Base-by-base conservation (phyloP, 2,113 vertebrate species). In the Potamarius usumacintae region DNA sequence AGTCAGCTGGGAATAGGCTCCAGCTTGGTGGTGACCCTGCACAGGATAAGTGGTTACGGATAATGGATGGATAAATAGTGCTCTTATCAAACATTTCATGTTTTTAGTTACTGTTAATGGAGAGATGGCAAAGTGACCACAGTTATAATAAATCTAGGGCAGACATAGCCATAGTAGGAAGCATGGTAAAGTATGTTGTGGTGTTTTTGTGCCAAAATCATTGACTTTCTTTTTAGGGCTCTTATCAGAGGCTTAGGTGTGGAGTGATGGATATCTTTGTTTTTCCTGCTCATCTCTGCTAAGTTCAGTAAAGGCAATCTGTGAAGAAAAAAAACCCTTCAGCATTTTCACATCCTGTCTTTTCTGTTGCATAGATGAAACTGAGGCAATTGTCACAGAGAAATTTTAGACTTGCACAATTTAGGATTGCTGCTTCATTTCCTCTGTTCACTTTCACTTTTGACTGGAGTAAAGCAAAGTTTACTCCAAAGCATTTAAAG, bases 341-440 rank as follows among this genome's bases (percentile, higher is more conserved):
- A 84, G 83, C 42, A 65, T 80, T 63, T 81, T 34, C 57, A 80
- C 83, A 85, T 80, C 58, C 58, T n/a, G 10, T 25, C 34, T 22
- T 22, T 76, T 76, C 2, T 78, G n/a, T 65, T 78, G 42, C 72
- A 65, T 12, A 34, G 62, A 86, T 65, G 1, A 62, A 12, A 62
- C 55, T 76, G 84, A 62, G 74, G 60, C 53, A 79, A 20, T 20
- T 50, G 20, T 42, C 5, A 74, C 22, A 63, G 42, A 63, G 57
- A 27, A 67, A 27, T 30, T 55, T 65, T 67, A 55, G 69, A 85
- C 57, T 81, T 81, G 55, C 79, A 62, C 79, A 81, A 81, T 81
- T 22, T 25, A 42, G 79, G 30, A 2, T 60, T 60, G 8, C 22
- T n/a, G 48, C 72, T 52, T 76, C 9, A 52, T 52, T 77, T 77